phyloP scores from a whole-genome alignment of 2,113 vertebrate genomes.

The Ramphastos sulfuratus region DNA sequence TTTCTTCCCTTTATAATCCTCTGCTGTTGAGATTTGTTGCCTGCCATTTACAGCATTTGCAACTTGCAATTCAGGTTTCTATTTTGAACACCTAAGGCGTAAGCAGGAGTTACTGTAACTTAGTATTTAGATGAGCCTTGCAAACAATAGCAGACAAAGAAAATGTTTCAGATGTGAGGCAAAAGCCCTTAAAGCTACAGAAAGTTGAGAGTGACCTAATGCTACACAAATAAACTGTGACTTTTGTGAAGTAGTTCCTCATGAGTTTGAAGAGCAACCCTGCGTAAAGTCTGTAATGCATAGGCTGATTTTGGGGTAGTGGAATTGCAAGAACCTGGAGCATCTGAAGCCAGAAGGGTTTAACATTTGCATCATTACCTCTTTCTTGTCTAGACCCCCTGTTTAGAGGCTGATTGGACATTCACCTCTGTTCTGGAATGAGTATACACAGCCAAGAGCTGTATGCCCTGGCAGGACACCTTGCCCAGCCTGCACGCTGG shows the following conservation, averaged over 20 bases:
- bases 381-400: background rate
- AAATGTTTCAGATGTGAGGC: background rate
- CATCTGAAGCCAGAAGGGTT: background rate
- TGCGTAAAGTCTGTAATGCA: background rate
- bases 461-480: background rate
- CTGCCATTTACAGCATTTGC: constrained; percentile 29
- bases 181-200: background rate
- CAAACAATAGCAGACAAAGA: background rate
- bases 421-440: background rate
- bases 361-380: background rate
- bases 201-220: background rate
- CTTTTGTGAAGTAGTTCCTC: background rate
- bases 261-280: background rate
- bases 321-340: background rate
- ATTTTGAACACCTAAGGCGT: constrained; percentile 42
- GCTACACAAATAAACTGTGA: background rate
- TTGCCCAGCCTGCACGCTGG: background rate
- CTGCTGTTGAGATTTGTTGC: background rate
- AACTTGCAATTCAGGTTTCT: constrained; percentile 58
- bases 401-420: background rate
- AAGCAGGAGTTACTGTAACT: constrained; percentile 34
- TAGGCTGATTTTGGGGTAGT: background rate
- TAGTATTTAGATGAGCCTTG: constrained; percentile 9
- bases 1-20: constrained; percentile 33
- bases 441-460: background rate